Evolutionary conservation across 2,888 invertebrate genomes (phyloP).

Genomic region (Lamellibrachia columna): DNA sequence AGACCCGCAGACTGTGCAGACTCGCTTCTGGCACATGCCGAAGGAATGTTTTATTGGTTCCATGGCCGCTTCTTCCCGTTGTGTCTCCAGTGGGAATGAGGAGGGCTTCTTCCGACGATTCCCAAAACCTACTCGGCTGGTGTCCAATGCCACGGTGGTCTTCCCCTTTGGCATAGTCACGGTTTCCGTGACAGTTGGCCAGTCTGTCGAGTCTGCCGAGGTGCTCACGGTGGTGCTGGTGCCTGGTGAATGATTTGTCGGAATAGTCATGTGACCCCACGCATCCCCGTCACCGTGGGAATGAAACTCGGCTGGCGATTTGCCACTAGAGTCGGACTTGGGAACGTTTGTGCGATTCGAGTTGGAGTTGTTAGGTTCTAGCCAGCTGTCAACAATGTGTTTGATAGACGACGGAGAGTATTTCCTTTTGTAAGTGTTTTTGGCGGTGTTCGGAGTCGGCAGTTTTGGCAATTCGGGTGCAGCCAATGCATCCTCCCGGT

Average conservation of each 20-base stretch:
- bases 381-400: background rate
- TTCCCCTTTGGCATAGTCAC: background rate
- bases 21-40: background rate
- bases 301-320: background rate
- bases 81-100: background rate
- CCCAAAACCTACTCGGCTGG: background rate
- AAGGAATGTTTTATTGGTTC: constrained; percentile 1
- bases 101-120: background rate
- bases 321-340: background rate
- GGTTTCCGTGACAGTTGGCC: background rate
- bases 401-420: background rate
- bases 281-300: background rate
- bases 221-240: background rate
- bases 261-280: background rate
- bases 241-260: background rate
- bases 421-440: background rate
- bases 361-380: background rate
- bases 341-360: background rate
- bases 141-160: background rate
- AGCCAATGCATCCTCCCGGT: background rate
- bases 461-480: background rate
- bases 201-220: background rate
- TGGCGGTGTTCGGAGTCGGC: background rate
- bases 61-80: background rate
- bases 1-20: background rate